Base-by-base conservation (phyloP, 2,113 vertebrate species). In the Thermophis baileyi region DNA sequence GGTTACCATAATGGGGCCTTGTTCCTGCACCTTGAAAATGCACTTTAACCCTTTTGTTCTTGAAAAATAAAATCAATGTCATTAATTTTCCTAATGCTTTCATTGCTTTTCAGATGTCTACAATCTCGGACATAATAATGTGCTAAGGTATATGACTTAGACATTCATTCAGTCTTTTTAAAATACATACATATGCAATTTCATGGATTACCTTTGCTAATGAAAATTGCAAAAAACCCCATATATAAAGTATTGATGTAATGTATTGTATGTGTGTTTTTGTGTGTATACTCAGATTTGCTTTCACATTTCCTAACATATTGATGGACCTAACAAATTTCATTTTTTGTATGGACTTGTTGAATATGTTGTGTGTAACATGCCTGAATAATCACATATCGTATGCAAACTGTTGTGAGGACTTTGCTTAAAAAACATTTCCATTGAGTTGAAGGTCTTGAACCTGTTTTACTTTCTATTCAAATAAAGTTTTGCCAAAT, bases 21-120 rank as follows among this genome's bases (percentile, higher is more conserved):
- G 22, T 50, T 87, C 85, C 35, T 47, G 3, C 18, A 93, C 87
- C 93, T 94, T 95, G 87, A 95, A 93, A 88, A 81, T 89, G 87
- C 93, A 91, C 90, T 94, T 95, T 94, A 93, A 92, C 47, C 40
- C 93, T 94, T 93, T 63, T 91, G 81, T 92, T 95, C 93, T 95
- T 89, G 25, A 69, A 93, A 30, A 94, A 89, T 60, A 85, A 92
- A 86, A 60, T 63, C 81, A 55, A 90, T 90, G 74, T 20, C 54
- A 93, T 86, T 90, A 90, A 93, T 90, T 54, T 91, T 93, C 49
- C 86, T 92, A 81, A 63, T 95, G 85, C 69, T 95, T 91, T 57
- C 88, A 94, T 51, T 88, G 35, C 54, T n/a, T 85, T 89, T 47
- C 7, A 9, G 46, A 91, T 74, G 89, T 92, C 51, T 93, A 89